Percentiles rank a stretch among this genome's conserved stretches.
Evolutionary conservation across 2,888 invertebrate species (phyloP).

Genomic region (Notodonta ziczac): DNA sequence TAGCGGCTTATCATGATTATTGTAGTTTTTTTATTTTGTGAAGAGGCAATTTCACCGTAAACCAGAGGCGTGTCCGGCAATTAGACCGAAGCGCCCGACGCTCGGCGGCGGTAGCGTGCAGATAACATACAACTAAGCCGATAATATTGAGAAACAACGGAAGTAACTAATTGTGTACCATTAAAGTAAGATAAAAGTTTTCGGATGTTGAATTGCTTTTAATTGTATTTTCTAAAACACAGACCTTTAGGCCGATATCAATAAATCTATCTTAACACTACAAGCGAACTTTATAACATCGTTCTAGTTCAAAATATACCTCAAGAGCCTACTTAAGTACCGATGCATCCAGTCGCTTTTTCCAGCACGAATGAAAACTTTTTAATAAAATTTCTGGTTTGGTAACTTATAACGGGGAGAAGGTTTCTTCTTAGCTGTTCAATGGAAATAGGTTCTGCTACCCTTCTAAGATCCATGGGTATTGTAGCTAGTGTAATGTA

Average conservation of each 20-base stretch:
- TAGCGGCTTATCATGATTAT: conserved; percentile 10
- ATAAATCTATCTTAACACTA: no score
- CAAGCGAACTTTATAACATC: no score
- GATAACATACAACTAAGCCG: conserved; percentile 45
- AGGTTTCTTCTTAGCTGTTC: no score
- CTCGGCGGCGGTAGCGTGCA: conserved; percentile 53
- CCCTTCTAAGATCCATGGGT: no score
- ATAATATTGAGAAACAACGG: conserved; percentile 61
- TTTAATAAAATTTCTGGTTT: no score
- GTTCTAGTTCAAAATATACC: no score
- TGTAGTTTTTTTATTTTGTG: conserved; percentile 22
- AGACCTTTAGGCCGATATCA: neutral
- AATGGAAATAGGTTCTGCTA: no score
- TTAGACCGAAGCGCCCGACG: conserved; percentile 48
- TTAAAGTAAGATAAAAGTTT: conserved; percentile 15
- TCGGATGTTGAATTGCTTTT: neutral
- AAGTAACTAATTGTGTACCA: conserved; percentile 54
- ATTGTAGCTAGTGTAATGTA: neutral
- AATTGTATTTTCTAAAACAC: neutral
- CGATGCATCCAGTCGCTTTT: no score
- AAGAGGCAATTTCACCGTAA: conserved; percentile 42
- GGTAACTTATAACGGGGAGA: no score
- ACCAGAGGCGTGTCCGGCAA: conserved; percentile 56
- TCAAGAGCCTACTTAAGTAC: no score
- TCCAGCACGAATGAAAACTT: no score